phyloP scores from a whole-genome alignment of 2,888 invertebrate species.

The Drosophila pseudotalamancana region DNA sequence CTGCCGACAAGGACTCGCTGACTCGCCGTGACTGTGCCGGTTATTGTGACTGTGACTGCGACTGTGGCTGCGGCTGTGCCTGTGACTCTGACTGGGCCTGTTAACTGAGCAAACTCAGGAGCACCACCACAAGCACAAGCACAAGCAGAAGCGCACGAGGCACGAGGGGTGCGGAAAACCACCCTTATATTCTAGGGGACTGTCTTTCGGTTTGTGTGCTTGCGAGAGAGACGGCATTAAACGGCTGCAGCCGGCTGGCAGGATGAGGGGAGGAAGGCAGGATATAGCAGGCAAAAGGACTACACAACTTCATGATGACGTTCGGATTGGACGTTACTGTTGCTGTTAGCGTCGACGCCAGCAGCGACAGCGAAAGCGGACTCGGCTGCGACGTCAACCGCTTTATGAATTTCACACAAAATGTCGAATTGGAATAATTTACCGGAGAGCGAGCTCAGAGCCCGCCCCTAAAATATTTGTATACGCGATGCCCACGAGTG shows the following conservation, averaged over 20 bases:
- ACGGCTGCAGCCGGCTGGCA: background rate
- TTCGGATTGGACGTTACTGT: conserved; percentile 65
- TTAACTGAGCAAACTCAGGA: conserved; percentile 67
- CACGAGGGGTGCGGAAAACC: conserved; percentile 40
- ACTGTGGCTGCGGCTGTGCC: too few species aligned
- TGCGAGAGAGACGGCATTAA: conserved; percentile 57
- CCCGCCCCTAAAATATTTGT: conserved; percentile 84
- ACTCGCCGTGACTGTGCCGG: conserved; percentile 1
- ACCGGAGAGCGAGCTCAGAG: conserved; percentile 59
- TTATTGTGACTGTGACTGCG: conserved; percentile 37
- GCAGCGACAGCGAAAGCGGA: conserved; percentile 13
- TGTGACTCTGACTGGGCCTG: conserved; percentile 46
- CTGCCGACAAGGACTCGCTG: conserved; percentile 35
- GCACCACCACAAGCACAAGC: too few species aligned
- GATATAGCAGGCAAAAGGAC: conserved; percentile 68
- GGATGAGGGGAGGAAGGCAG: background rate
- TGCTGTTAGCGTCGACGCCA: conserved; percentile 22
- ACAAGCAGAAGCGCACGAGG: background rate
- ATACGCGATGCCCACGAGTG: conserved; percentile 39
- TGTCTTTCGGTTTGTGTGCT: conserved; percentile 29
- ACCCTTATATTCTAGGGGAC: conserved; percentile 29
- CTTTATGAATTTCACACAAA: conserved; percentile 80
- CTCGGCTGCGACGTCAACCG: conserved; percentile 48
- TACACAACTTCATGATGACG: conserved; percentile 65
- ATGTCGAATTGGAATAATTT: conserved; percentile 82